Percentiles rank a stretch among this genome's conserved stretches.
Conservation (phyloP, 1,140 invertebrate genomes). For the Samia ricini region DNA sequence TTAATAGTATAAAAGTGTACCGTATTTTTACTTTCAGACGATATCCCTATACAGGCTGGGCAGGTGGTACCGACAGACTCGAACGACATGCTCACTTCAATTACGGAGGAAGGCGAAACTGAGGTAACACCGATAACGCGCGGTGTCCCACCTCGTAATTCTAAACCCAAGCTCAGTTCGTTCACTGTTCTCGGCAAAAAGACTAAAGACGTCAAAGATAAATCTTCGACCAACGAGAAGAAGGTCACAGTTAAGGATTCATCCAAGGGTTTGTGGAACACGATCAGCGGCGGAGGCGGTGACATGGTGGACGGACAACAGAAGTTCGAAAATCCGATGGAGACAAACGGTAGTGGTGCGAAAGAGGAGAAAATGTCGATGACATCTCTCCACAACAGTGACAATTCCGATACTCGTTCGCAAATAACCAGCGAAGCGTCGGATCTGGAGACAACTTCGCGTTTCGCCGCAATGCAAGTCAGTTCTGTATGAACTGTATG, state of each 20-base stretch:
- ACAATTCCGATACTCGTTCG: conserved; percentile 68
- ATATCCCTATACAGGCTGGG: conserved; percentile 75
- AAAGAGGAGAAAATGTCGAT: conserved; percentile 72
- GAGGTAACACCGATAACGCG: conserved; percentile 63
- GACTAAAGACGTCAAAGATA: conserved; percentile 67
- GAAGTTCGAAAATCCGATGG: conserved; percentile 46
- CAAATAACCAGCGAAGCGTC: conserved; percentile 69
- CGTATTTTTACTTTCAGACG: conserved; percentile 53
- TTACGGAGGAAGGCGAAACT: conserved; percentile 69
- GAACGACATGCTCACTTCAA: conserved; percentile 67
- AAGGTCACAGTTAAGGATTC: conserved; percentile 67
- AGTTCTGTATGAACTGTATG: conserved; percentile 52
- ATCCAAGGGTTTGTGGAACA: conserved; percentile 66
- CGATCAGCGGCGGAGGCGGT: conserved; percentile 57
- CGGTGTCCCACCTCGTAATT: conserved; percentile 53
- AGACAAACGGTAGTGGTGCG: conserved; percentile 55
- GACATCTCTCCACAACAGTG: conserved; percentile 65
- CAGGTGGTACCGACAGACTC: conserved; percentile 58
- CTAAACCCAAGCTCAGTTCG: conserved; percentile 69
- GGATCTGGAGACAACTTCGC: conserved; percentile 58
- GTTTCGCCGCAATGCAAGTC: conserved; percentile 74
- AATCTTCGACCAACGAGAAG: conserved; percentile 52
- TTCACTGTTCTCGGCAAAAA: conserved; percentile 74
- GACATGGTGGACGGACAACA: conserved; percentile 68
- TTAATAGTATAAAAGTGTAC: background rate